Evolutionary conservation across 2,888 invertebrate genomes (phyloP).

Genomic region (Frankliniella fusca): DNA sequence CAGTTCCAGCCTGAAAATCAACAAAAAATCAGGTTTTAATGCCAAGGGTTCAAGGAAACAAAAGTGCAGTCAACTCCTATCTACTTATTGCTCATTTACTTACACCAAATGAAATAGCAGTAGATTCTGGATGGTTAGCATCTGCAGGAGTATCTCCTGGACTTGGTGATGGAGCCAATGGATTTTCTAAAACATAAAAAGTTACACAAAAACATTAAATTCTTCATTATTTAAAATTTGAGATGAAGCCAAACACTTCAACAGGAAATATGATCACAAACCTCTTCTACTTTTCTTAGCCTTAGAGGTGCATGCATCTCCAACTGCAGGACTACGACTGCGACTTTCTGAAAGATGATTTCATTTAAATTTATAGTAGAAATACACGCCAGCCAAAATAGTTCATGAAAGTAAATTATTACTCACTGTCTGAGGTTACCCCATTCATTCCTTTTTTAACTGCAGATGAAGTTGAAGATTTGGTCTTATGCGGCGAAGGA

Average conservation of each 20-base stretch:
- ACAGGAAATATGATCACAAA: neutral
- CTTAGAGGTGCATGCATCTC: slow-evolving; percentile 2
- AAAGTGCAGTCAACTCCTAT: neutral
- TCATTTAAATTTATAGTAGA: neutral
- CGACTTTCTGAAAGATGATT: neutral
- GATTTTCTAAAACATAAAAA: slow-evolving; percentile 40
- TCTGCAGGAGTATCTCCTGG: slow-evolving; percentile 48
- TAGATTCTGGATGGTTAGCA: slow-evolving; percentile 49
- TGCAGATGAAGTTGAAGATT: neutral
- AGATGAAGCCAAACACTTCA: neutral
- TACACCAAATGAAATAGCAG: slow-evolving; percentile 46
- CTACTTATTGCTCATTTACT: slow-evolving; percentile 27
- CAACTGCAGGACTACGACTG: neutral
- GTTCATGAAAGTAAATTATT: neutral
- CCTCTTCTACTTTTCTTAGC: neutral
- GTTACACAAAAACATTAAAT: neutral
- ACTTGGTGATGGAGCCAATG: slow-evolving; percentile 44
- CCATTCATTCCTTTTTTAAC: neutral
- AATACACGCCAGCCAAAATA: neutral
- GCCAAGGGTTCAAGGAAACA: slow-evolving; percentile 31
- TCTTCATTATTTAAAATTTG: neutral
- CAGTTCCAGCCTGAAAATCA: slow-evolving; percentile 44
- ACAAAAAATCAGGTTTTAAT: neutral
- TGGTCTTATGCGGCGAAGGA: neutral
- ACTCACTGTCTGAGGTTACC: neutral